Evolutionary conservation across 2,797 vertebrate genomes (phyloP), one percentile per base, ranked within the genome.

Genomic region (Holocentrus rufus): DNA sequence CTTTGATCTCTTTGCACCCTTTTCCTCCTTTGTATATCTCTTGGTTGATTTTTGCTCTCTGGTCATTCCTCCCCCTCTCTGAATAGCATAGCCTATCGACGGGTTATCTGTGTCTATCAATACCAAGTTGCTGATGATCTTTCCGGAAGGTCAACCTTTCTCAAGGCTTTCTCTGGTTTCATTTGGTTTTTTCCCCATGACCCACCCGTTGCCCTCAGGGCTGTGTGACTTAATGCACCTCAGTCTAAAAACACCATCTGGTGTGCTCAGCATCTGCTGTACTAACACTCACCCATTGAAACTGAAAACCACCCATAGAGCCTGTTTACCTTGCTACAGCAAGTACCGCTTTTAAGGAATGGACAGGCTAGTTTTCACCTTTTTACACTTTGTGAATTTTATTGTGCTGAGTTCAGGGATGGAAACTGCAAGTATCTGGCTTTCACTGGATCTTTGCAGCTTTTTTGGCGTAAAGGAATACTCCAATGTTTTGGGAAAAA

Each of bases 111-210:
- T 95, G 96, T 98, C 92, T 96, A 94, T 98, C 96, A 97, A 92
- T 98, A 98, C 95, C 96, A 98, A 95, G 97, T 97, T 94, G 95
- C 95, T 95, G 97, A 98, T 95, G 96, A 97, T 96, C 97, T 98
- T 87, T 97, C 96, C 90, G 97, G 96, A 98, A 98, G 97, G 97
- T 89, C 82, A 79, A 87, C 47, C 65, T 73, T 55, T 96, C 95
- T 94, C 92, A 88, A 92, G 92, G 92, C 82, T 94, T 90, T 94
- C 93, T 81, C 63, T 85, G 50, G 66, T 80, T 83, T 81, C 36
- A 18, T 50, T 92, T 84, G 82, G 70, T 65, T 89, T 83, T 91
- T 92, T 90, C 90, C 93, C 39, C 69, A 75, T 83, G 74, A 88
- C 69, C 85, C 93, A 93, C 91, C 11, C 77, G 87, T 68, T 70